phyloP scores from a whole-genome alignment of 1,140 invertebrate genomes.

The Anthonomus grandis region DNA sequence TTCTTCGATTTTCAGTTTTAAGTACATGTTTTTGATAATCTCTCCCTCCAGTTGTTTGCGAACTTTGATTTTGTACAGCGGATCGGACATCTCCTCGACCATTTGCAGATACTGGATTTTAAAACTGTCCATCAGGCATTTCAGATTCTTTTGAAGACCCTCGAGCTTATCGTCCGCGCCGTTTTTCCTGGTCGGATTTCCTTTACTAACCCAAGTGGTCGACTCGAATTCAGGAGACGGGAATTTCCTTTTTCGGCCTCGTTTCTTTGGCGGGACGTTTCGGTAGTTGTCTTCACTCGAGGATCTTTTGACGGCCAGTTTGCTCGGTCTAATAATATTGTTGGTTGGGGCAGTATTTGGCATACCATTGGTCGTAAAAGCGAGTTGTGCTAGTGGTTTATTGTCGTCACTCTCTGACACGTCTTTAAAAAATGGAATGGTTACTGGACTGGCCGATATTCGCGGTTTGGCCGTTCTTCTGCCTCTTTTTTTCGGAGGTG shows the following conservation, averaged over 20 bases:
- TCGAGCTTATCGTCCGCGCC: not conserved
- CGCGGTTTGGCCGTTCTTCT: not conserved
- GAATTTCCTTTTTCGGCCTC: constrained; percentile 11
- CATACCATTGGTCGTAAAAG: not conserved
- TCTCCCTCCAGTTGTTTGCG: constrained; percentile 12
- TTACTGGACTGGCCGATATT: too few relatives aligned
- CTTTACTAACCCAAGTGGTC: constrained; percentile 5
- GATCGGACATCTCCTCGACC: constrained; percentile 21
- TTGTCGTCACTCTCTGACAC: not conserved
- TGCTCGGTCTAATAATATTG: constrained; percentile 19
- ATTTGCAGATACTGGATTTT: constrained; percentile 20
- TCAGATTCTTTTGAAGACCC: constrained; percentile 4
- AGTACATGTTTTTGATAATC: constrained; percentile 8
- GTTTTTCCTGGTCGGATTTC: not conserved
- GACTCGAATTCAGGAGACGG: constrained; percentile 6
- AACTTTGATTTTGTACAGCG: constrained; percentile 15
- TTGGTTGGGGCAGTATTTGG: not conserved
- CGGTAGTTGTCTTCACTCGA: too few relatives aligned
- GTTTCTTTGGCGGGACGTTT: constrained; percentile 16
- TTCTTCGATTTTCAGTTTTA: constrained; percentile 8
- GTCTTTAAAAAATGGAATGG: too few relatives aligned
- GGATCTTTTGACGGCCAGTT: constrained; percentile 14
- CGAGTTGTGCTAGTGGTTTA: not conserved
- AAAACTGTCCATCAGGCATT: constrained; percentile 18
- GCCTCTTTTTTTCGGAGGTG: constrained; percentile 13